A percentile compares a stretch with the other conserved stretches of the same genome.
Conservation (phyloP, 2,888 invertebrate genomes). For the Folsomia manolachei region DNA sequence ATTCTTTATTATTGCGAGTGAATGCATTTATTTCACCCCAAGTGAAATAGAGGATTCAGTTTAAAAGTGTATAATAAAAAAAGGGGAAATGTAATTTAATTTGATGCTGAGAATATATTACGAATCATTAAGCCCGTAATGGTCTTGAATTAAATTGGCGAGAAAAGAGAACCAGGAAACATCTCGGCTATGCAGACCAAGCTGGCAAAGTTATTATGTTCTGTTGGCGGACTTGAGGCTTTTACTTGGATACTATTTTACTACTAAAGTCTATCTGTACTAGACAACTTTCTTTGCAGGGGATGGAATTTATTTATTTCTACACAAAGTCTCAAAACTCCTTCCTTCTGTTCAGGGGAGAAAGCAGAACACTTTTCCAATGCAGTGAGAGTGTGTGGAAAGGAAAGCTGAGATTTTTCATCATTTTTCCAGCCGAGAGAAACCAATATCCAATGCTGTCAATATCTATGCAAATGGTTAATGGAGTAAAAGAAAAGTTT, state of each 20-base stretch:
- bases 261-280: no score
- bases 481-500: slow-evolving; percentile 18
- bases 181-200: no score
- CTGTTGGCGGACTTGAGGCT: no score
- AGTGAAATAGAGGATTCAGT: not conserved
- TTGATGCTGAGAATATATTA: slow-evolving; percentile 7
- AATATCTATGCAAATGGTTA: slow-evolving; percentile 21
- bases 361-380: not conserved
- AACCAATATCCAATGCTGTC: slow-evolving; percentile 23
- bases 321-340: no score
- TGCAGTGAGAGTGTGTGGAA: not conserved
- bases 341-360: no score
- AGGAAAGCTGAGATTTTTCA: slow-evolving; percentile 17
- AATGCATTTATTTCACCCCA: no score
- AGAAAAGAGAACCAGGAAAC: no score
- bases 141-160: not conserved
- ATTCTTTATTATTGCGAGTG: no score
- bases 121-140: slow-evolving; percentile 8
- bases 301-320: no score
- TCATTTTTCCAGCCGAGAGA: slow-evolving; percentile 18
- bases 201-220: no score
- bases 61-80: not conserved
- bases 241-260: no score
- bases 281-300: no score
- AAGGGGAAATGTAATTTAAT: not conserved